These are phyloP conservation scores for Thryonomys swinderianus DNA, from an alignment of 2,113 vertebrate genomes.

Conservation along the genomic window DNA sequence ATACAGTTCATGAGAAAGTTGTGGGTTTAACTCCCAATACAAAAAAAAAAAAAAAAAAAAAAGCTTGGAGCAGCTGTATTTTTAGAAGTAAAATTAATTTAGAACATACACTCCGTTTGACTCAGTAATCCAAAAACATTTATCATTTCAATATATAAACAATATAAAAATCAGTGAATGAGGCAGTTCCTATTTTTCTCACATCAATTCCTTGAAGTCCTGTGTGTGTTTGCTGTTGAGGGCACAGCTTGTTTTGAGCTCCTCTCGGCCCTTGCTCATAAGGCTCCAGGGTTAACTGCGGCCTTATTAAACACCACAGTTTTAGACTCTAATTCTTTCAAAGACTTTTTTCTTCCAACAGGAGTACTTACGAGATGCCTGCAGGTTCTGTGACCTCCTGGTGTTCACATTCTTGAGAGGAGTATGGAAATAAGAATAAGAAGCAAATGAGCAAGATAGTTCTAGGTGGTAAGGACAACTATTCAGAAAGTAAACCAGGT, in stretches of 20 bases:
- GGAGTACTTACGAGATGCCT: neutral
- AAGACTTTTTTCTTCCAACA: neutral
- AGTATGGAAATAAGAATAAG: neutral
- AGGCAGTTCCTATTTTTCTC: neutral
- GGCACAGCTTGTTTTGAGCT: neutral
- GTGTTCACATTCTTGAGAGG: neutral
- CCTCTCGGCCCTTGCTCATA: neutral
- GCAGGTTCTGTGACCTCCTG: neutral
- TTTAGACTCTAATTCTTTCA: neutral
- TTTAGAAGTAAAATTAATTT: constrained; percentile 21
- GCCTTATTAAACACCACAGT: accelerated
- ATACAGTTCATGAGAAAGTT: neutral
- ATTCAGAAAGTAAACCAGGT: neutral
- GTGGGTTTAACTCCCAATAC: neutral
- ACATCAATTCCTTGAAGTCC: neutral
- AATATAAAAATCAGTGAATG: neutral
- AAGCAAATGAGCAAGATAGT: neutral
- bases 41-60: neutral
- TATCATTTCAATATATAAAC: neutral
- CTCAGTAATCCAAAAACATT: neutral
- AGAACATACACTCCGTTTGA: neutral
- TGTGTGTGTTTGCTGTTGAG: neutral
- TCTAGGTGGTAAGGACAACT: neutral
- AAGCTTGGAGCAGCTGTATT: neutral
- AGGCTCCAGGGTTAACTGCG: neutral